Base-by-base conservation (phyloP, 1,140 invertebrate species). In the Manduca sexta region DNA sequence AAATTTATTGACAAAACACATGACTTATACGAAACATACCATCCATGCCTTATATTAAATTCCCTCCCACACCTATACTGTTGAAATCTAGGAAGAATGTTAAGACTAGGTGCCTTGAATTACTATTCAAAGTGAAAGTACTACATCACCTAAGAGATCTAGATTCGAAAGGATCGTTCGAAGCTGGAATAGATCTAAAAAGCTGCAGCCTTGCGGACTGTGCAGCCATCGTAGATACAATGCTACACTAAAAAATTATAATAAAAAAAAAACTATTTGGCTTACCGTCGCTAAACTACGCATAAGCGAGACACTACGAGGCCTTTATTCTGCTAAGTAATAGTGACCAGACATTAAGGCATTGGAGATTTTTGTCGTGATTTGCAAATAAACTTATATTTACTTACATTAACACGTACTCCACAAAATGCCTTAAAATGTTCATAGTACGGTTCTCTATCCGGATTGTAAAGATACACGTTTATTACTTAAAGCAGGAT, bases 201-300 rank as follows among this genome's bases (percentile, higher is more conserved):
- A 78, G 78, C 75, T 74, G 78, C 69, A 78, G 74, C 74, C 74
- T 63, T 53, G 59, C 60, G 57, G 62, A 46, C 52, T 43, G 58
- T 61, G 64, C 65, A 60, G 65, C 65, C 60, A 45, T 52, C 49
- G 37, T 44, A 10, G 29, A 39, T 55, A 57, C 51, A 63, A 53
- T 40, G 66, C 64, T 69, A 66, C 67, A 66, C 60, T 66, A 64
- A 55, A 59, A 60, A 39, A 26, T n/a, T n/a, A n/a, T 26, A 26
- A 26, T 26, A 26, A 26, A 26, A 49, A 46, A 50, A 45, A 40
- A 54, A 56, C 58, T 55, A 64, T 56, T 65, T 61, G 62, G 62
- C 62, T 65, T 56, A 64, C 45, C 29, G 37, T 31, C 45, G 43
- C 50, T 16, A 52, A 29, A 60, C 54, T 55, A 58, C 62, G 59